Conservation (phyloP, 1,140 invertebrate species). For the Diuraphis noxia region DNA sequence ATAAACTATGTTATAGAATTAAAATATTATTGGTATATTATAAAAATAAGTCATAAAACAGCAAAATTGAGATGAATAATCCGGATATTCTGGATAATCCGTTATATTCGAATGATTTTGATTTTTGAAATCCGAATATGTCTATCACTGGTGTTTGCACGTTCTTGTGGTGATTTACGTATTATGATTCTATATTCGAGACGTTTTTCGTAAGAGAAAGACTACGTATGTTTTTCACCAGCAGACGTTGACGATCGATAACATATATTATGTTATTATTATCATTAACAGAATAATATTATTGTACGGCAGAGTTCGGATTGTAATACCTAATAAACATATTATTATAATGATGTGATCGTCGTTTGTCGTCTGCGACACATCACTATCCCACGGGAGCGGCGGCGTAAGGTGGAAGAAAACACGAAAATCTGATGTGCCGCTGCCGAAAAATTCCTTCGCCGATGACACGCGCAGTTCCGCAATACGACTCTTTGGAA, state of each 20-base stretch:
- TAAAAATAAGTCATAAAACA: too few relatives aligned
- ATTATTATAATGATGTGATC: background rate
- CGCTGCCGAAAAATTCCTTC: conserved; percentile 20
- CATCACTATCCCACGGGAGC: background rate
- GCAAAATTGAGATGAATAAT: too few relatives aligned
- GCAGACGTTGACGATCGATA: background rate
- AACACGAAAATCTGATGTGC: background rate
- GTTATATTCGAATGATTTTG: too few relatives aligned
- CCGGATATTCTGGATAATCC: too few relatives aligned
- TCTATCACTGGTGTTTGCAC: too few relatives aligned
- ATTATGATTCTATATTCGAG: too few relatives aligned
- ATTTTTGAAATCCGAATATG: too few relatives aligned
- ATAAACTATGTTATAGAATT: too few relatives aligned
- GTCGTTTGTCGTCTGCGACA: background rate
- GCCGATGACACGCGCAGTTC: conserved; percentile 29
- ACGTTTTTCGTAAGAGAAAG: background rate
- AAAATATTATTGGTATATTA: too few relatives aligned
- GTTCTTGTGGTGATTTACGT: background rate
- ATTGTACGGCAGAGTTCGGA: background rate
- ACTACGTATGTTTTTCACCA: background rate
- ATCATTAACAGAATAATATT: background rate
- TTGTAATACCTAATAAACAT: too few relatives aligned
- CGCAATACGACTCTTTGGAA: conserved; percentile 26
- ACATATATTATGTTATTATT: background rate
- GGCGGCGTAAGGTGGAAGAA: background rate